Evolutionary conservation across 2,113 vertebrate species (phyloP).

Genomic region (Falcunculus frontatus): DNA sequence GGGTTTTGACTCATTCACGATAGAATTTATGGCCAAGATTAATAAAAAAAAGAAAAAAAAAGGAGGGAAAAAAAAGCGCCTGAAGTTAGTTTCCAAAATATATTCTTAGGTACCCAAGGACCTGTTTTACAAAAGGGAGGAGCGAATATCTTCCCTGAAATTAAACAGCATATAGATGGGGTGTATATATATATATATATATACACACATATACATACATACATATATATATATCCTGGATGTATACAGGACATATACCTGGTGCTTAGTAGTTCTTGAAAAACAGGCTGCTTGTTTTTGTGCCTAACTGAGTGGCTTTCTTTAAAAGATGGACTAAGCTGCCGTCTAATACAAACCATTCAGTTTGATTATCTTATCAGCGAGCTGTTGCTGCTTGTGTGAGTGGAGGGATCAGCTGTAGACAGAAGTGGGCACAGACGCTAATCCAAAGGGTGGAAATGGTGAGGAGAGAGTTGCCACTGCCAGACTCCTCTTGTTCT

Average conservation of each 20-base stretch:
- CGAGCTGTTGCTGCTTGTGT: neutral
- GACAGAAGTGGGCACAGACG: neutral
- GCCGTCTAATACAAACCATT: neutral
- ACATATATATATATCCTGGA: neutral
- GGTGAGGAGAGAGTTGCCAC: neutral
- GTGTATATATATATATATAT: neutral
- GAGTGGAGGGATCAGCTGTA: neutral
- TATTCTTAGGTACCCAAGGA: neutral
- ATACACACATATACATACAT: rapidly evolving
- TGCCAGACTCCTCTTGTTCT: neutral
- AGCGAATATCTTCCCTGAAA: neutral
- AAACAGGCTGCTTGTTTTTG: neutral
- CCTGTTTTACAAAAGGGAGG: neutral
- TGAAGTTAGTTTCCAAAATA: neutral
- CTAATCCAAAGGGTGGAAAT: neutral
- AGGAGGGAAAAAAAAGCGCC: neutral
- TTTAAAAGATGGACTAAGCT: neutral
- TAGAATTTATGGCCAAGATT: conserved; percentile 48
- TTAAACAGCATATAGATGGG: neutral
- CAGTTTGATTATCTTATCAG: neutral
- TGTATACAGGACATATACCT: neutral
- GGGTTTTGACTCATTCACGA: conserved; percentile 2
- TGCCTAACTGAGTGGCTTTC: neutral
- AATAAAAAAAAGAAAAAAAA: neutral
- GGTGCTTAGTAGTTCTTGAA: neutral